Base-by-base conservation (phyloP, 2,113 vertebrate species). In the Spilogale gracilis region DNA sequence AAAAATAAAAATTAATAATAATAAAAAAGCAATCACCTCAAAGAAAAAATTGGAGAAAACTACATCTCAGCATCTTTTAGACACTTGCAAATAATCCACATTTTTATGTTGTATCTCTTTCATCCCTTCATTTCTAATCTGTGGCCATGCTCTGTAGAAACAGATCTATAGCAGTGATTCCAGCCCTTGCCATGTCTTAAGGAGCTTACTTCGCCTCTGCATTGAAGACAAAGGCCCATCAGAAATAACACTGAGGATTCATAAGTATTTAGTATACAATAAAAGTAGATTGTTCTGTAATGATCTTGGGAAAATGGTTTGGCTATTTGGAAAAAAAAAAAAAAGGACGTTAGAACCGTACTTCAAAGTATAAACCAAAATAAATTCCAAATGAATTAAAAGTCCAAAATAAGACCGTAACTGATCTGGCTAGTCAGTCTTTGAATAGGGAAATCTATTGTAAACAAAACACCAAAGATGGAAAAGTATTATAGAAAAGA, bases 41-140 rank as follows among this genome's bases (percentile, higher is more conserved):
- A 89, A 85, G 76, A 87, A 97, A 95, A 96, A 23, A n/a, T 61
- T 27, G 18, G 8, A 93, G 21, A 71, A 96, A 95, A 95, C 58
- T 82, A 16, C 48, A 60, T 21, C 38, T 88, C 30, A 91, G 69
- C 30, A 61, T 88, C 50, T 88, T 82, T 78, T 84, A 80, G 38
- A 74, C 21, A 91, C 43, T 84, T 88, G 61, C 93, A 87, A 91
- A 71, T 86, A 45, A 74, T n/a, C 38, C 14, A 63, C 10, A 12
- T 54, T 93, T 93, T 93, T 25, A 79, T 27, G 18, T 14, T 58
- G 2, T 50, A 38, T 18, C 12, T 80, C 27, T 94, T 80, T 65
- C 61, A 56, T 85, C 3, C 50, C 6, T 85, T 83, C 3, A 10
- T 56, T 89, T 89, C 65, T n/a, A 93, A 61, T 48, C n/a, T 21